Base-by-base conservation (phyloP, 2,888 invertebrate genomes). In the Encarsia formosa region DNA sequence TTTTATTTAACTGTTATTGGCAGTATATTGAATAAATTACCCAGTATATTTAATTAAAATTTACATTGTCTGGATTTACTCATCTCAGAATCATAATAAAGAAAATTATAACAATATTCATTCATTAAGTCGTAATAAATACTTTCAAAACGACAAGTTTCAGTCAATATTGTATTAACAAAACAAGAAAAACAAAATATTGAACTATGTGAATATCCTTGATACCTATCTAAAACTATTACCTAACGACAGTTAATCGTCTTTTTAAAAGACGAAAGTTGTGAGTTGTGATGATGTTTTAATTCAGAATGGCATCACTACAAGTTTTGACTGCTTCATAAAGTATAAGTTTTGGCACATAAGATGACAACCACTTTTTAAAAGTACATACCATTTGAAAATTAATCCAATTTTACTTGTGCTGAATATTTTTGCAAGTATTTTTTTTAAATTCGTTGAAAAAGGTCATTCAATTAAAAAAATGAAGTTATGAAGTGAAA, bases 261-360 rank as follows among this genome's bases (percentile, higher is more conserved):
- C 4, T 45, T 26, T 37, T 45, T 26, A 18, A 13, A 34, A 1
- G 31, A 40, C 49, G 29, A 43, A 8, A 34, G 35, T 39, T 39
- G 18, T 19, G 32, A 39, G 8, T 38, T 43, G 4, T 15, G 9
- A 20, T 29, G 5, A 38, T 37, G 13, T n/a, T 38, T 32, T 24
- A n/a, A 31, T 11, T 59, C 47, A 59, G 54, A 63, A 63, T 64
- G 61, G 58, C 63, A 63, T 61, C 47, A 59, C 59, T 54, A 60
- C 44, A 57, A 47, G 49, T 47, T 45, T 42, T 44, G 31, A 18
- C 53, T 52, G 35, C 16, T 19, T 59, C 32, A 13, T 41, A 41
- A 59, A 47, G 56, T 42, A 39, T n/a, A 56, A 58, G 44, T 54
- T 65, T 65, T 65, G 65, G 65, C 65, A 65, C 65, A 57, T 50